Evolutionary conservation across 2,888 invertebrate genomes (phyloP), one percentile per base, ranked within the genome.

Genomic region (Polymixis flavicincta): DNA sequence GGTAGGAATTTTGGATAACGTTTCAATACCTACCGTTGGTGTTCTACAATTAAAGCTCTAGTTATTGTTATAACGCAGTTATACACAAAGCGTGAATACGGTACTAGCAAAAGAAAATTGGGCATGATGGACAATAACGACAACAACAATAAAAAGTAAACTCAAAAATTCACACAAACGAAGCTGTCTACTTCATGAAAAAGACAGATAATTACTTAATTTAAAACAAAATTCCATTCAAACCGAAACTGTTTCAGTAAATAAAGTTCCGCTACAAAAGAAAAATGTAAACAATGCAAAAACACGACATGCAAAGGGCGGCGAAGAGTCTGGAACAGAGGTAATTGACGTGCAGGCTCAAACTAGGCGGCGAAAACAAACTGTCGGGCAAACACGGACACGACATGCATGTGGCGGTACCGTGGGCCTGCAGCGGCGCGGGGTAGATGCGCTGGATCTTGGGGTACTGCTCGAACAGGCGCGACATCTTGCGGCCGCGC

Each of bases 381-480:
- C 91, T 87, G 86, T 84, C 87, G 84, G 81, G 89, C 90, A 89
- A 90, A 93, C 91, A 89, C 90, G 89, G 90, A 91, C 90, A 91
- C 90, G 92, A 90, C 95, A 95, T 94, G 94, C 93, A 84, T 87
- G 86, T 45, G 42, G 89, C 87, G 89, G 94, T 96, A 94, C 96
- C 96, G 92, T 95, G 94, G 87, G 96, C 93, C 90, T 95, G 95
- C 64, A 96, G 96, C 77, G 96, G 96, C 89, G 98, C 97, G 6
- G 98, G 98, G 92, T 98, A 98, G 86, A 98, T 98, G 88, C 98
- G 97, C 92, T 98, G 98, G 84, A 98, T 97, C 96, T 98, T 98
- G 85, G 97, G 97, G 92, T 98, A 98, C 88, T 97, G 97, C 92
- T 98, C 97, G 93, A 98, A 98, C 74, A 98, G 96, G 87, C 97